A percentile compares a stretch with the other conserved stretches of the same genome.
Conservation (phyloP, 2,113 vertebrate genomes). For the Camelus dromedarius region DNA sequence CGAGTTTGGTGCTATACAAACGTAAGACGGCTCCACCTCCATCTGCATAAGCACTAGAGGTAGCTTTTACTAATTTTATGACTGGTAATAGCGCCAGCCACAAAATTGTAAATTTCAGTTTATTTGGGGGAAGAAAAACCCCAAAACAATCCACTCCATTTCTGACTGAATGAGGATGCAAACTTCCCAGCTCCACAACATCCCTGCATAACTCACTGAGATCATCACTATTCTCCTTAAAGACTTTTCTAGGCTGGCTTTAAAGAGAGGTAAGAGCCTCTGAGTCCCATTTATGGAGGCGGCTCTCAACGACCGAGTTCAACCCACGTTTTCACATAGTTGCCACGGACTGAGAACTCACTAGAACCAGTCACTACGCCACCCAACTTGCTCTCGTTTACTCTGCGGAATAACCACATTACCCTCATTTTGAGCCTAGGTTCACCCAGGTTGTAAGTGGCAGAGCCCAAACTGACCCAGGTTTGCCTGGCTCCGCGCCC, state of each 20-base stretch:
- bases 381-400: not conserved
- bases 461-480: not conserved
- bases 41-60: not conserved
- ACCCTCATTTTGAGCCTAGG: not conserved
- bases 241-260: not conserved
- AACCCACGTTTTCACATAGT: not conserved
- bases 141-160: not conserved
- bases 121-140: not conserved
- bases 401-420: not conserved
- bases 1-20: accelerated
- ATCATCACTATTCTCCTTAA: not conserved
- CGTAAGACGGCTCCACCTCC: too few relatives aligned
- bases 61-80: not conserved
- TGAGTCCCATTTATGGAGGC: not conserved
- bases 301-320: not conserved
- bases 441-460: not conserved
- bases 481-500: not conserved
- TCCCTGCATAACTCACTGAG: not conserved
- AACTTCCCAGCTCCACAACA: not conserved
- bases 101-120: not conserved
- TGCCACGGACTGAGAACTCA: not conserved
- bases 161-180: not conserved
- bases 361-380: not conserved
- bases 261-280: not conserved
- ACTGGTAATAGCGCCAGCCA: not conserved